These are phyloP conservation scores for Enteromius fasciolatus DNA, from an alignment of 2,797 vertebrate genomes.

Conservation along the genomic window DNA sequence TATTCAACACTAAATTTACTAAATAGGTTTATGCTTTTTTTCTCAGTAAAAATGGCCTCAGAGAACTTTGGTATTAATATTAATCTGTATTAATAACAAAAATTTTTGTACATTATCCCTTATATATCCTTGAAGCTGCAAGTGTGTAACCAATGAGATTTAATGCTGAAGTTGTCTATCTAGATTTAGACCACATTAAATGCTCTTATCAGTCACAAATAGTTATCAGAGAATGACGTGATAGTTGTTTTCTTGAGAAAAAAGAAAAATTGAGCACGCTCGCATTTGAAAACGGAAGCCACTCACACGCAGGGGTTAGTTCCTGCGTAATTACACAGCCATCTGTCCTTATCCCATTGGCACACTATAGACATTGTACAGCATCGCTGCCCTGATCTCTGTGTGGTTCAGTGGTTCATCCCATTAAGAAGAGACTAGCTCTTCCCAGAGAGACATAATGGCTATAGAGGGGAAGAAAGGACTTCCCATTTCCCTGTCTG, in stretches of 20 bases:
- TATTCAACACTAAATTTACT: background rate
- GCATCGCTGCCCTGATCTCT: conserved; percentile 52
- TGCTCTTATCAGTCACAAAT: background rate
- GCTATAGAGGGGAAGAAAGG: conserved; percentile 32
- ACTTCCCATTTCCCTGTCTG: conserved; percentile 34
- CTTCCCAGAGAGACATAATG: conserved; percentile 37
- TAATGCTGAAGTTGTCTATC: background rate
- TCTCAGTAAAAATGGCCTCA: background rate
- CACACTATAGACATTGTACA: conserved; percentile 51
- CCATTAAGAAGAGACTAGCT: conserved; percentile 47
- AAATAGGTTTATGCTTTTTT: background rate
- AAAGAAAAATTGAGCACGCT: conserved; percentile 19
- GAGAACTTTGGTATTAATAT: conserved; percentile 4
- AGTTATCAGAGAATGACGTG: background rate
- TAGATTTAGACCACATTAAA: background rate
- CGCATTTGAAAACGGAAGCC: conserved; percentile 7
- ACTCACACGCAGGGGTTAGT: conserved; percentile 52
- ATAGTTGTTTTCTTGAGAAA: conserved; percentile 7
- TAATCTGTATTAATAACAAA: background rate
- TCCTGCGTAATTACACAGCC: conserved; percentile 62
- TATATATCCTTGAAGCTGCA: conserved; percentile 1
- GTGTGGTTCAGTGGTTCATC: conserved; percentile 51
- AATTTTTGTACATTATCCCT: background rate
- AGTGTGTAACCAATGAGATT: background rate
- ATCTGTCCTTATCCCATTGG: conserved; percentile 58